Percentiles rank a stretch among this genome's conserved stretches.
These are phyloP conservation scores for Anthrax anthrax DNA, from an alignment of 2,888 invertebrate genomes.

Conservation along the genomic window DNA sequence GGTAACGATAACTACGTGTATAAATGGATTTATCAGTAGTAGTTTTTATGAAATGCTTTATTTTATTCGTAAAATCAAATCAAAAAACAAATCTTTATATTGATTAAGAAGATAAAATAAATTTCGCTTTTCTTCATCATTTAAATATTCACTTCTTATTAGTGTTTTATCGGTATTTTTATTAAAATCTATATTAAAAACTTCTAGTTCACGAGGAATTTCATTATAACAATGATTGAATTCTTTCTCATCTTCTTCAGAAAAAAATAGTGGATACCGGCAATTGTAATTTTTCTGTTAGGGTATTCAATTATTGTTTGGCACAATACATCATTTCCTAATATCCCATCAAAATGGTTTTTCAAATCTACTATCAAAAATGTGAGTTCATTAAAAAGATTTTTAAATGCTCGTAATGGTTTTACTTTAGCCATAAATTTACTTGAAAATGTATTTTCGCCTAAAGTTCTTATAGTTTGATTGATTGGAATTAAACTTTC, in stretches of 20 bases:
- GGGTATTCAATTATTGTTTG: not conserved
- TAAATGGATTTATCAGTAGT: conserved; percentile 8
- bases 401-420: not conserved
- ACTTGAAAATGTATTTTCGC: too few relatives aligned
- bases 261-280: not conserved
- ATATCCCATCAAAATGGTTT: too few relatives aligned
- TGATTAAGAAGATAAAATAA: not conserved
- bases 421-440: not conserved
- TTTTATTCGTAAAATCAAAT: conserved; percentile 4
- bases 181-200: not conserved
- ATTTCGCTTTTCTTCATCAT: conserved; percentile 1
- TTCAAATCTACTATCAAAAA: too few relatives aligned
- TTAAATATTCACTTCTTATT: not conserved
- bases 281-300: not conserved
- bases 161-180: not conserved
- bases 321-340: not conserved
- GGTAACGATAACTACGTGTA: conserved; percentile 8
- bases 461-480: too few relatives aligned
- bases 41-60: conserved; percentile 7
- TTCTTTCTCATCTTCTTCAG: not conserved
- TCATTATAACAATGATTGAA: not conserved
- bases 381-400: not conserved
- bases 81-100: not conserved
- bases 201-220: not conserved
- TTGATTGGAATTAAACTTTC: too few relatives aligned